Evolutionary conservation across 1,140 invertebrate genomes (phyloP), one percentile per base, ranked within the genome.

Genomic region (Acyrthosiphon pisum): DNA sequence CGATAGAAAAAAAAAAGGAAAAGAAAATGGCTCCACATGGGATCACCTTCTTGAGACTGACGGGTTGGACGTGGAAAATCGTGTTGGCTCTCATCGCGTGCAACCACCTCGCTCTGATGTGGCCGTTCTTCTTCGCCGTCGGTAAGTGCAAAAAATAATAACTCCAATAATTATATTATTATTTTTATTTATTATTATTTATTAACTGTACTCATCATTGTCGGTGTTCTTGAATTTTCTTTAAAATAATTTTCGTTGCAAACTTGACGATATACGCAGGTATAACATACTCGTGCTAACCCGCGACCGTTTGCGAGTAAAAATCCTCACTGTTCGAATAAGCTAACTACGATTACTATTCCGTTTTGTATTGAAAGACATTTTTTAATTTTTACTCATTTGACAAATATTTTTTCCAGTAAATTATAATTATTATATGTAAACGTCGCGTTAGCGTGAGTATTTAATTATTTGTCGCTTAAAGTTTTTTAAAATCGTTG

Each of bases 61-160:
- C 89, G 41, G 89, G 89, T 18, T 90, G 89, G 89, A 90, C 56
- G 56, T 90, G 89, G 89, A 90, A 90, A n/a, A 60, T 90, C 37
- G 23, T 30, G 14, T 68, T 90, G 53, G 89, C 89, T 18, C 37
- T 90, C 11, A 8, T 90, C 89, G 89, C 89, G 53, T 90, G 89
- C 53, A 90, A 90, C 26, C 88, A 89, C 18, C 48, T 89, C 35
- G 88, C 88, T 30, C 26, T 90, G 53, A 90, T 68, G 53, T 90
- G 89, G 89, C 89, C 89, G 11, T 60, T 68, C 18, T 90, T 90
- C 26, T 68, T 90, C 53, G 89, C 53, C 6, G 53, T 90, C 89
- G 89, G 89, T 90, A n/a, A 90, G 89, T 68, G 7, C 22, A 83
- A n/a, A 68, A 30, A 9, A 60, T 9, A 30, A 30, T 30, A 9